Base-by-base conservation (phyloP, 2,888 invertebrate genomes). In the Labia minor region DNA sequence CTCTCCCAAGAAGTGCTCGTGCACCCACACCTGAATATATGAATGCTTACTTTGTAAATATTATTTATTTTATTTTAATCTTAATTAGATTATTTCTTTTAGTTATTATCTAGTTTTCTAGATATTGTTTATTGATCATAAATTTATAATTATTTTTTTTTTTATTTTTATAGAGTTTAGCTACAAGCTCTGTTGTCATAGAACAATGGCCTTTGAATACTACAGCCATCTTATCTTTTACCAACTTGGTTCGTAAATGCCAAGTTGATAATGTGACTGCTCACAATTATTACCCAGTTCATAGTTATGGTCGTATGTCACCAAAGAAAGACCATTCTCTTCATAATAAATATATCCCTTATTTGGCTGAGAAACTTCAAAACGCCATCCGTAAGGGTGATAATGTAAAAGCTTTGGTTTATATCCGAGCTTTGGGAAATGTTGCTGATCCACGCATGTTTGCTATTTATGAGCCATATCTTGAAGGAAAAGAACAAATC, bases 1-100 rank as follows among this genome's bases (percentile, higher is more conserved):
- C 80, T 63, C 74, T 87, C 37, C 79, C 82, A 1, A 78, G 77
- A 66, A 77, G 81, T 37, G 81, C 83, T 14, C 82, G 83, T 61
- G 81, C 81, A 70, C 88, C 88, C 33, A 87, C 86, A 4, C 78
- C 81, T 68, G 81, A 86, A 72, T 83, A 83, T 68, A 81, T 88
- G 79, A 77, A 78, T 18, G 77, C 81, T 63, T 84, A 85, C 77
- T 86, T 84, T 73, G 81, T 79, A 73, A 77, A 79, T 33, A 8
- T 33, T 68, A n/a, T 37, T 62, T 33, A 33, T 8, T 33, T 33
- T 6, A 11, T 8, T 33, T 33, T 33, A n/a, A 33, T 33, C 6
- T 33, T 8, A 33, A 33, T 18, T 10, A 16, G 14, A 65, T 37
- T 14, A 21, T 16, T 19, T 19, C 2, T 18, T 8, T 4, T 63